phyloP scores from a whole-genome alignment of 2,888 invertebrate species.

The Ceraclea dissimilis region DNA sequence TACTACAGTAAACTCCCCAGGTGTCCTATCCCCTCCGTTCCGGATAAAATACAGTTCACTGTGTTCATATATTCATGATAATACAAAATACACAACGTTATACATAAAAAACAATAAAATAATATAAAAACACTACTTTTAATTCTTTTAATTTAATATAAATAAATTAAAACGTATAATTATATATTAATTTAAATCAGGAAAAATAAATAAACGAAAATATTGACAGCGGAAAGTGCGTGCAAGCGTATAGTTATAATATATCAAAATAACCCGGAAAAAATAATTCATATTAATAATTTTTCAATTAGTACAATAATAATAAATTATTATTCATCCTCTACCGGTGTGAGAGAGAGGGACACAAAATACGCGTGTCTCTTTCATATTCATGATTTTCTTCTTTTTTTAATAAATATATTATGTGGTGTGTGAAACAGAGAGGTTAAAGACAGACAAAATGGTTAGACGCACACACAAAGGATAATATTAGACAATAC shows the following conservation, averaged over 20 bases:
- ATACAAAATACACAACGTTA: not conserved
- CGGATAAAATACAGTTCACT: slow-evolving; percentile 6
- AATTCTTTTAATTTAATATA: not conserved
- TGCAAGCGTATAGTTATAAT: slow-evolving; percentile 24
- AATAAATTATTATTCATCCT: slow-evolving; percentile 23
- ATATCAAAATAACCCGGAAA: slow-evolving; percentile 10
- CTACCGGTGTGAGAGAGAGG: slow-evolving; percentile 26
- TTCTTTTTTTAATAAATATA: slow-evolving; percentile 4
- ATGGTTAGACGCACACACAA: slow-evolving; percentile 82
- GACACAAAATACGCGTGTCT: slow-evolving; percentile 20
- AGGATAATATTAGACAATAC: slow-evolving; percentile 88
- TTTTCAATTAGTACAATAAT: slow-evolving; percentile 18
- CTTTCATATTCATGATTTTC: slow-evolving; percentile 11
- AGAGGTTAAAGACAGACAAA: slow-evolving; percentile 26
- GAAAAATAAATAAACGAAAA: slow-evolving; percentile 10
- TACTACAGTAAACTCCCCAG: slow-evolving; percentile 1
- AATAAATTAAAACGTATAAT: not conserved
- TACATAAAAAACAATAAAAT: not conserved
- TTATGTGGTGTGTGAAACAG: slow-evolving; percentile 27
- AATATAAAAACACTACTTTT: not conserved
- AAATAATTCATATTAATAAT: slow-evolving; percentile 8
- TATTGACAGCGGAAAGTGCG: slow-evolving; percentile 27
- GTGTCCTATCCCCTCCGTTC: slow-evolving; percentile 4
- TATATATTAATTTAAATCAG: slow-evolving; percentile 10
- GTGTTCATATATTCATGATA: slow-evolving; percentile 2